Conservation (phyloP, 2,797 vertebrate species). For the Halcyon badia region DNA sequence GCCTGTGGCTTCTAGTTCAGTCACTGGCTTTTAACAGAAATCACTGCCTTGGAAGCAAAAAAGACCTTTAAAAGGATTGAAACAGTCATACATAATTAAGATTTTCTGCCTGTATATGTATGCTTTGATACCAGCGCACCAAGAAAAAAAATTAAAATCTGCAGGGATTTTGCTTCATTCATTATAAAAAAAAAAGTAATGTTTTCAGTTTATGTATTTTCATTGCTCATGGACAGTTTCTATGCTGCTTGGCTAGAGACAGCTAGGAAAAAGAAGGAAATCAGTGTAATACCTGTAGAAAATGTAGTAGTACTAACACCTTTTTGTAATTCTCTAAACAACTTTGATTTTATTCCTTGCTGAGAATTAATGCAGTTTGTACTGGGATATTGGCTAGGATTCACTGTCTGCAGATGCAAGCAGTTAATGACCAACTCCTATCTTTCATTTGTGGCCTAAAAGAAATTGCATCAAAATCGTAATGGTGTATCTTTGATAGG, state of each 20-base stretch:
- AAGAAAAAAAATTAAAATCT: neutral
- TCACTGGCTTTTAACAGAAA: conserved; percentile 23
- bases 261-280: neutral
- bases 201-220: neutral
- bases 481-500: neutral
- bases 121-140: neutral
- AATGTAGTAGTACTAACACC: neutral
- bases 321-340: neutral
- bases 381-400: neutral
- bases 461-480: neutral
- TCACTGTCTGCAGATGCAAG: neutral
- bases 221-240: neutral
- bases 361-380: neutral
- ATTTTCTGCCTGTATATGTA: neutral
- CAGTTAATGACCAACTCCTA: neutral
- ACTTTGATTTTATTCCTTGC: neutral
- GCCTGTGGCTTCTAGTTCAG: neutral
- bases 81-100: neutral
- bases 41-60: neutral
- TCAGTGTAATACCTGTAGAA: neutral
- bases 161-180: neutral
- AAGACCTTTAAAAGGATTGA: neutral
- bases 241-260: neutral
- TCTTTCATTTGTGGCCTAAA: rapidly evolving
- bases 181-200: neutral